Conservation (phyloP, 2,797 vertebrate species). For the Mus caroli region DNA sequence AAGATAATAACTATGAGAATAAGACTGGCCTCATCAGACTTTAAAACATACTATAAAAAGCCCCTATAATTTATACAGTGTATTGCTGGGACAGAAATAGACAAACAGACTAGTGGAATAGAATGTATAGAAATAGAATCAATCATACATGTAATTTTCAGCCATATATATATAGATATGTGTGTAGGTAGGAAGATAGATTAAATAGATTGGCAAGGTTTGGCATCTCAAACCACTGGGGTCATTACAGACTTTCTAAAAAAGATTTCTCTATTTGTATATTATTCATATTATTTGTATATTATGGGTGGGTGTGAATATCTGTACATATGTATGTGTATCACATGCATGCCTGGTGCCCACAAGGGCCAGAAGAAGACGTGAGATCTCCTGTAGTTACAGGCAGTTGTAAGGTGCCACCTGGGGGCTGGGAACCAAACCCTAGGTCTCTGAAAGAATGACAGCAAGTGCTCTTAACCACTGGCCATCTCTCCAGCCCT, state of each 20-base stretch:
- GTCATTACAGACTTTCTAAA: background rate
- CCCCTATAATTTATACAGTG: background rate
- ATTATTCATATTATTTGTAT: background rate
- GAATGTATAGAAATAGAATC: background rate
- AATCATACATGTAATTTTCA: background rate
- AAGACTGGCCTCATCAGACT: background rate
- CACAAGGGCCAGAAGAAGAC: background rate
- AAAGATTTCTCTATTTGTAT: background rate
- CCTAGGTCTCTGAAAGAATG: background rate
- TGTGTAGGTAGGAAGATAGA: too few species aligned
- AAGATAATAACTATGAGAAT: conserved; percentile 36
- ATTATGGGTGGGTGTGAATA: background rate
- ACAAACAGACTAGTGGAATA: background rate
- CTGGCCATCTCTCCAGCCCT: background rate
- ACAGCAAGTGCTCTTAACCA: background rate
- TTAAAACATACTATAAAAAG: conserved; percentile 11
- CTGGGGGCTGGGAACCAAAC: background rate
- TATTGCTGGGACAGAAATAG: background rate
- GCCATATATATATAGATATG: background rate
- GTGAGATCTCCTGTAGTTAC: background rate
- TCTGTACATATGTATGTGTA: background rate
- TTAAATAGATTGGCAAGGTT: too few species aligned
- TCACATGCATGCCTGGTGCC: background rate
- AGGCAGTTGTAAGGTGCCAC: background rate
- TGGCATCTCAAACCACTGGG: background rate